Base-by-base conservation (phyloP, 2,888 invertebrate genomes). In the Masnerella sp. region DNA sequence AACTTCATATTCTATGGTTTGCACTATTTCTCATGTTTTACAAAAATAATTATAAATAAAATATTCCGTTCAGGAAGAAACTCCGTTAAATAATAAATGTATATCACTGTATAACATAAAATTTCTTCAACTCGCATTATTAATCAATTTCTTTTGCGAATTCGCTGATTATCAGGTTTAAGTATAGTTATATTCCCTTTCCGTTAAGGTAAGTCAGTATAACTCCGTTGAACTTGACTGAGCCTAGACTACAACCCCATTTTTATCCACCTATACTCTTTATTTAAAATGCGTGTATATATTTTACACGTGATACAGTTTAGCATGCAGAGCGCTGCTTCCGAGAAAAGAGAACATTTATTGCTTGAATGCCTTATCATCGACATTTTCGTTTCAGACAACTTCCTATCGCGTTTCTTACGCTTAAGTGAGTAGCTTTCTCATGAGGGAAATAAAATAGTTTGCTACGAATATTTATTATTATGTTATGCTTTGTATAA, bases 371-470 rank as follows among this genome's bases (percentile, higher is more conserved):
- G 32, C 67, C 67, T 72, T 74, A 76, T 76, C 74, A 73, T 49
- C 59, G 64, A 72, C 75, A 72, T 78, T 72, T 72, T 51, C 71
- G 74, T 71, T 77, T 75, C 65, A 69, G 42, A 56, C 58, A 65
- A 69, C 74, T 69, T 67, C 69, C 74, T 77, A 77, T 77, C 75
- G 71, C 62, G 25, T 72, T 75, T 56, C 72, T 75, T 77, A 69
- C 75, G 75, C 76, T 75, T 61, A 76, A 79, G 47, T 61, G 61
- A 74, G 59, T 51, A 38, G 47, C 38, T 69, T 62, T 68, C 64
- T 69, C 62, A 51, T 25, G 45, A 68, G 68, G 49, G 25, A 67
- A 56, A 62, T 56, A 58, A 62, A 73, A 68, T 58, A 56, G 59
- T 54, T 64, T 36, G 18, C 7, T 18, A 54, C 25, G n/a, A n/a